Conservation (phyloP, 2,113 vertebrate genomes). For the Arenaria interpres region DNA sequence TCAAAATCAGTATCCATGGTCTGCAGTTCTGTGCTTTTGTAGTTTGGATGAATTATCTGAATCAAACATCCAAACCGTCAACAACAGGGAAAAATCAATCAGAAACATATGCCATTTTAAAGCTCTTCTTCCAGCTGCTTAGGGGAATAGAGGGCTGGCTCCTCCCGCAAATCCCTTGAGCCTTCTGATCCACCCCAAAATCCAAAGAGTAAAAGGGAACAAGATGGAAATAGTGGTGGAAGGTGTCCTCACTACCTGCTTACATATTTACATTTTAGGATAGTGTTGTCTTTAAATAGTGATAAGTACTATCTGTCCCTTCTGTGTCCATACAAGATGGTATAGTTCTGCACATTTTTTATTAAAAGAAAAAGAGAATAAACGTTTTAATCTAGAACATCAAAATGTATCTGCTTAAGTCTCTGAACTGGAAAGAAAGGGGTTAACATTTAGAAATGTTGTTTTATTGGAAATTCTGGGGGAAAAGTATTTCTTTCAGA, state of each 20-base stretch:
- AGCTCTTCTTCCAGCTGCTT: neutral
- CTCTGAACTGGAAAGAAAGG: neutral
- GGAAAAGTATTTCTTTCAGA: neutral
- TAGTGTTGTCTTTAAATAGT: neutral
- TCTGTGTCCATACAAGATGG: neutral
- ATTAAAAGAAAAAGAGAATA: neutral
- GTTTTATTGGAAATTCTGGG: neutral
- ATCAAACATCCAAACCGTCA: neutral
- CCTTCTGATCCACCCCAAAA: neutral
- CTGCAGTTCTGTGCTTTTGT: neutral
- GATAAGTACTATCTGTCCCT: neutral
- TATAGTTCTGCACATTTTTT: neutral
- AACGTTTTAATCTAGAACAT: neutral
- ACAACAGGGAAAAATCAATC: neutral
- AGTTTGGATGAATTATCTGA: constrained; percentile 3
- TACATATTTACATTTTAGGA: neutral
- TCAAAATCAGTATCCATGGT: neutral
- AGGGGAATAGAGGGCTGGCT: neutral
- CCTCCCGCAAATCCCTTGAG: neutral
- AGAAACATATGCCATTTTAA: neutral
- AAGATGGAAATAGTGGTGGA: neutral
- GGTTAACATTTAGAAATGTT: neutral
- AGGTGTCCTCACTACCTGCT: neutral
- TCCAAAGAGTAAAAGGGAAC: neutral
- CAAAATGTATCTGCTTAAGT: neutral